Conservation (phyloP, 2,888 invertebrate species). For the Synanthedon tipuliformis region DNA sequence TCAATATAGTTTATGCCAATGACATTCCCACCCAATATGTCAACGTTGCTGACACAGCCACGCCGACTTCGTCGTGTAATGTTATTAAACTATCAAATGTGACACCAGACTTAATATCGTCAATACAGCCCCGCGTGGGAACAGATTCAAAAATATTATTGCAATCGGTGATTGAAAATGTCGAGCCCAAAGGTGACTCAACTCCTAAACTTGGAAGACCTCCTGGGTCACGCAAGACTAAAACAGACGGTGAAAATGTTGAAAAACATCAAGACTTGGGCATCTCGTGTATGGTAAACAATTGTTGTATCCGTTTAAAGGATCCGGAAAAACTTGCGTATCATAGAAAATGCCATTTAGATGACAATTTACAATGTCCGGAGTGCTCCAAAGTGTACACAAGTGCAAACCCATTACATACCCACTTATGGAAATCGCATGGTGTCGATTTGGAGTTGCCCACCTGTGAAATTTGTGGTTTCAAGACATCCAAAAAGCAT, state of each 20-base stretch:
- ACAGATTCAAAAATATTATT: slow-evolving; percentile 19
- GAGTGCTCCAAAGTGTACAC: slow-evolving; percentile 72
- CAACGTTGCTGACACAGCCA: slow-evolving; percentile 32
- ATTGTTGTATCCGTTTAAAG: slow-evolving; percentile 69
- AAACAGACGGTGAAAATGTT: slow-evolving; percentile 8
- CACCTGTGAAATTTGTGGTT: slow-evolving; percentile 80
- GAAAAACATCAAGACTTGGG: slow-evolving; percentile 10
- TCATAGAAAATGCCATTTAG: slow-evolving; percentile 74
- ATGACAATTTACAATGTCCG: slow-evolving; percentile 67
- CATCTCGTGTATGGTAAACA: slow-evolving; percentile 54
- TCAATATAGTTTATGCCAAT: slow-evolving; percentile 59
- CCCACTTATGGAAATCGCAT: slow-evolving; percentile 84
- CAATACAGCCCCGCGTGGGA: slow-evolving; percentile 30
- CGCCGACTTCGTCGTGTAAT: slow-evolving; percentile 29
- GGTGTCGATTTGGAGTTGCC: slow-evolving; percentile 83
- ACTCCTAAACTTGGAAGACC: slow-evolving; percentile 22
- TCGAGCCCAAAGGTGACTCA: slow-evolving; percentile 13
- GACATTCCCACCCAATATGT: slow-evolving; percentile 49
- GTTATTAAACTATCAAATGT: slow-evolving; percentile 47
- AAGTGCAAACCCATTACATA: slow-evolving; percentile 77
- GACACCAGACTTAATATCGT: slow-evolving; percentile 57
- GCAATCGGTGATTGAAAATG: slow-evolving; percentile 13
- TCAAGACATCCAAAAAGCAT: slow-evolving; percentile 77
- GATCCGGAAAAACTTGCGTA: slow-evolving; percentile 71
- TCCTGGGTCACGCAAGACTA: slow-evolving; percentile 7